Percentiles rank a stretch among this genome's conserved stretches.
Evolutionary conservation across 2,797 vertebrate species (phyloP).

Genomic region (Coregonus sp.): DNA sequence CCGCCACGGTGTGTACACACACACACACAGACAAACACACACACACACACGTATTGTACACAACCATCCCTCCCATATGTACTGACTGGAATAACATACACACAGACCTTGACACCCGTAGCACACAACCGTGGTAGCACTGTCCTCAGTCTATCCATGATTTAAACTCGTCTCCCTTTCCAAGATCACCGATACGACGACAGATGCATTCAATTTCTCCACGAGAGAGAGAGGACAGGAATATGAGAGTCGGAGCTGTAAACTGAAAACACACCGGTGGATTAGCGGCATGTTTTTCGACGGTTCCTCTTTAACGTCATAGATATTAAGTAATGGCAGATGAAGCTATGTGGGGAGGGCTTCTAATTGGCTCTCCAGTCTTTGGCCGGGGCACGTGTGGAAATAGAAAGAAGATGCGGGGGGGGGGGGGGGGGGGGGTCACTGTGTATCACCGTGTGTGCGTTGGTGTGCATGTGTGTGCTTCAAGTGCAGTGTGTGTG

Average conservation of each 20-base stretch:
- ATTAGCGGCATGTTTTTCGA: slow-evolving; percentile 66
- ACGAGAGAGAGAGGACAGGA: slow-evolving; percentile 42
- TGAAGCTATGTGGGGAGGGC: slow-evolving; percentile 49
- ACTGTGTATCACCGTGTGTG: background rate
- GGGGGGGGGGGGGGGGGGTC: background rate
- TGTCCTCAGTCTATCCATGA: too few relatives aligned
- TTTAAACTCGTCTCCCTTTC: too few relatives aligned
- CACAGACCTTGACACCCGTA: too few relatives aligned
- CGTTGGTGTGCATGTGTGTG: background rate
- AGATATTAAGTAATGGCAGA: slow-evolving; percentile 74
- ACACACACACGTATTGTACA: slow-evolving; percentile 1
- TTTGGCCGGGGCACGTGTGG: slow-evolving; percentile 58
- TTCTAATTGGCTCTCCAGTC: slow-evolving; percentile 47
- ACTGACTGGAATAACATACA: background rate
- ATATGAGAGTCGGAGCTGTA: slow-evolving; percentile 16
- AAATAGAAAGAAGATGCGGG: slow-evolving; percentile 66
- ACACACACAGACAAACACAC: slow-evolving; percentile 11
- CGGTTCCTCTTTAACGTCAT: slow-evolving; percentile 72
- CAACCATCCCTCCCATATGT: too few relatives aligned
- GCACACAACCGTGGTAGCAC: too few relatives aligned
- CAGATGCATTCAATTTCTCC: slow-evolving; percentile 65
- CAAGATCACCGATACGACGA: too few relatives aligned
- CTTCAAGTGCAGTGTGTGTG: too few relatives aligned
- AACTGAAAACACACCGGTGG: slow-evolving; percentile 69
- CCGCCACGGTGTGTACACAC: background rate